A percentile compares a stretch with the other conserved stretches of the same genome.
phyloP scores from a whole-genome alignment of 2,888 invertebrate genomes.

The Pterostichus niger region DNA sequence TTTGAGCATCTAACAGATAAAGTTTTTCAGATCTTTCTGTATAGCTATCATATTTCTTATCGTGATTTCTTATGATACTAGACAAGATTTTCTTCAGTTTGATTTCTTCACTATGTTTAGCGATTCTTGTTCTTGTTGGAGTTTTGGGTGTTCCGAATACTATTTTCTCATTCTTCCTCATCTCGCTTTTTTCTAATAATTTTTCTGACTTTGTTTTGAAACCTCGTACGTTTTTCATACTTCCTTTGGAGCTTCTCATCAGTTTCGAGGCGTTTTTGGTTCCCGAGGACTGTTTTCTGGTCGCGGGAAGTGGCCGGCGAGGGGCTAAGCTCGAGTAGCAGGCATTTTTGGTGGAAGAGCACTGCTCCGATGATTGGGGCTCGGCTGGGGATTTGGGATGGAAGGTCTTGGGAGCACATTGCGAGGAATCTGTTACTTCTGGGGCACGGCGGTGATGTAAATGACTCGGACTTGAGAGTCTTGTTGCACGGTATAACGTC shows the following conservation, averaged over 20 bases:
- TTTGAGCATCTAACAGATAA: background rate
- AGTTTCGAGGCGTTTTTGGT: slow-evolving; percentile 38
- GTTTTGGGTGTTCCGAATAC: background rate
- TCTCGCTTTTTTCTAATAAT: slow-evolving; percentile 44
- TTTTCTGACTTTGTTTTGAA: slow-evolving; percentile 50
- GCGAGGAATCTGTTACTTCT: background rate
- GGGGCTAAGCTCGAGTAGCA: slow-evolving; percentile 39
- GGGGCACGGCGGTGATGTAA: background rate
- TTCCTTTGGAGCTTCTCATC: slow-evolving; percentile 60
- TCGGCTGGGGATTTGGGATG: background rate
- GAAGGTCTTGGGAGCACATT: slow-evolving; percentile 20
- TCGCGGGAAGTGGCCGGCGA: background rate
- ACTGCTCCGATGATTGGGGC: slow-evolving; percentile 37
- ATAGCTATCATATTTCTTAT: background rate
- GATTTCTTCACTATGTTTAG: background rate
- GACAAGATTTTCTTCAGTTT: slow-evolving; percentile 27
- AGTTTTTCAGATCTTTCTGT: background rate
- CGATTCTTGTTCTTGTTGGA: background rate
- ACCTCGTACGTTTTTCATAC: slow-evolving; percentile 25
- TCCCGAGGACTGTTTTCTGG: background rate
- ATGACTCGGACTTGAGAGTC: slow-evolving; percentile 10
- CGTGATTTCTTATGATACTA: background rate
- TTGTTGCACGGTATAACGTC: background rate
- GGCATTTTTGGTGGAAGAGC: slow-evolving; percentile 25
- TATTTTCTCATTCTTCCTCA: background rate